Conservation (phyloP, 1,140 invertebrate species). For the Papilio dardanus region DNA sequence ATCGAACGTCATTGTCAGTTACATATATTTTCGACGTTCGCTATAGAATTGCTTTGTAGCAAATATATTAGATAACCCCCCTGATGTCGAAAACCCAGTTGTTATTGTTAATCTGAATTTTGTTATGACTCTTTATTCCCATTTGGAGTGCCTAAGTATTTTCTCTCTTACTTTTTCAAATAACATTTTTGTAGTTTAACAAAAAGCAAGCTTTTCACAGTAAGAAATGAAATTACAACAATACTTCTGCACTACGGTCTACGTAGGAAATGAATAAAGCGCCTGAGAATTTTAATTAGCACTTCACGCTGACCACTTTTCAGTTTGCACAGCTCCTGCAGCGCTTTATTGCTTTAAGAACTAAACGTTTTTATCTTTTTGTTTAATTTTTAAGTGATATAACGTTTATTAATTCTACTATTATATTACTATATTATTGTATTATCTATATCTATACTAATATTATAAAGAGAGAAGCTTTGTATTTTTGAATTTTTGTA, state of each 20-base stretch:
- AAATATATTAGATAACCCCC: no score
- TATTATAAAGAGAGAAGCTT: no score
- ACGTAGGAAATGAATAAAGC: constrained; percentile 14
- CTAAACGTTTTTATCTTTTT: background rate
- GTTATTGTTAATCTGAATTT: no score
- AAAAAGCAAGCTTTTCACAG: constrained; percentile 7
- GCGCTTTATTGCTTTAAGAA: constrained; percentile 4
- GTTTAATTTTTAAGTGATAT: background rate
- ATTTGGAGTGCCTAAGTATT: background rate
- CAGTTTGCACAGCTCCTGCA: background rate
- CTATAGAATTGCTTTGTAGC: no score
- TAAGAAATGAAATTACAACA: constrained; percentile 26
- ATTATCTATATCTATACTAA: no score
- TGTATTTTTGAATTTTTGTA: no score
- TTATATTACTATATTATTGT: no score
- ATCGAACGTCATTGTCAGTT: no score
- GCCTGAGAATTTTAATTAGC: constrained; percentile 18
- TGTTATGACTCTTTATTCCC: no score
- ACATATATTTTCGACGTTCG: no score
- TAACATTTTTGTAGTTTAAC: background rate
- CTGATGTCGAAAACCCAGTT: no score
- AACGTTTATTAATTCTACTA: no score
- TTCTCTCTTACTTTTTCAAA: background rate
- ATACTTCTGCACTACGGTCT: background rate
- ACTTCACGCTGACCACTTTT: constrained; percentile 1